Base-by-base conservation (phyloP, 2,797 vertebrate genomes). In the Xerus rutilus region DNA sequence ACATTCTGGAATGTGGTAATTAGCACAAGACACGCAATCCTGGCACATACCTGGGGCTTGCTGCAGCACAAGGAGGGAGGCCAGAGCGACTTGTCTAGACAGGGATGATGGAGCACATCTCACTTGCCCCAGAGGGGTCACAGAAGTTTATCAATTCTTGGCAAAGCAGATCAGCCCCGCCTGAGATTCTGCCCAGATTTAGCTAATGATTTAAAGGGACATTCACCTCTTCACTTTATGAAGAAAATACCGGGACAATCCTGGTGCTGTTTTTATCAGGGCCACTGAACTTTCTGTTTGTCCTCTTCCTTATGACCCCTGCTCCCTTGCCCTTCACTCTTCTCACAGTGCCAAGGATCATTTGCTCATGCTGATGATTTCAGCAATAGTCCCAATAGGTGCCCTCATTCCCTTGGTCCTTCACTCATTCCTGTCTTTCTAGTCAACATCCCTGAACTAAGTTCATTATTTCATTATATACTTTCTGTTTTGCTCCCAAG, bases 171-270 rank as follows among this genome's bases (percentile, higher is more conserved):
- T 94, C 67, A 81, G 72, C 82, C 43, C 39, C 30, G 23, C 70
- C 76, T 93, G 32, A 82, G 43, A 93, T 93, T 86, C 89, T 95
- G 76, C 69, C 79, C 82, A 76, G 93, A 79, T 86, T 93, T 87
- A 82, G 96, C 97, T 97, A 97, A 97, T 96, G 74, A 96, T 97
- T 97, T 97, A 97, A 96, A 96, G 94, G 87, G 65, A 20, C 77
- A 84, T 65, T 96, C 32, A 95, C 84, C 94, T 95, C 95, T 96
- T 88, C 15, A 85, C 32, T 85, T 81, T 43, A 23, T 23, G 20
- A 49, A 91, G 76, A 91, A 94, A 92, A 49, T 45, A 5, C 72
- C 70, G 85, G 65, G 35, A 93, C 70, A 52, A 73, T 43, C 89
- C 82, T 93, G 43, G 23, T 30, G 49, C 74, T 86, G 83, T 73